Percentiles rank a stretch among this genome's conserved stretches.
phyloP scores from a whole-genome alignment of 1,140 invertebrate species.

The Aphaenogaster ashmeadi region DNA sequence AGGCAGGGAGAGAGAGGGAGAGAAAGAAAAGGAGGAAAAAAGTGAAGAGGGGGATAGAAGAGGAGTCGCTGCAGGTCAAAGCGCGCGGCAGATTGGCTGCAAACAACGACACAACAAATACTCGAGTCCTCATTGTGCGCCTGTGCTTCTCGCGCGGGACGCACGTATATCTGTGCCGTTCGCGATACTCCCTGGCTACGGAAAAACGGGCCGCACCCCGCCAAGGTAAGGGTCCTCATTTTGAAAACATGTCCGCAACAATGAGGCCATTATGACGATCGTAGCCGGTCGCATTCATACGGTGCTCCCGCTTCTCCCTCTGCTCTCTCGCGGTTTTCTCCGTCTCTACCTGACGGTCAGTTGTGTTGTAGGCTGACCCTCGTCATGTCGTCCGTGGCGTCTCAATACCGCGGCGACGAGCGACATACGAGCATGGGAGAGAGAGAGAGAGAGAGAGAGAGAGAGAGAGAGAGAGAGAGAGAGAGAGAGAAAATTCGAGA shows the following conservation, averaged over 20 bases:
- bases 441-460: slow-evolving; percentile 36
- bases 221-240: slow-evolving; percentile 80
- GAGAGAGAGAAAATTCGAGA: slow-evolving; percentile 3
- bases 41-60: slow-evolving; percentile 50
- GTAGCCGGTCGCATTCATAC: slow-evolving; percentile 74
- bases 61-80: slow-evolving; percentile 75
- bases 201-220: slow-evolving; percentile 26
- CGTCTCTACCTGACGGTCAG: slow-evolving; percentile 81
- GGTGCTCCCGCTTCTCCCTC: slow-evolving; percentile 65
- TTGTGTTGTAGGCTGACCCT: slow-evolving; percentile 81
- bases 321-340: slow-evolving; percentile 55
- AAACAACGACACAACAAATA: slow-evolving; percentile 87
- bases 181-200: slow-evolving; percentile 25
- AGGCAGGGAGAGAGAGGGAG: slow-evolving; percentile 20
- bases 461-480: slow-evolving; percentile 39
- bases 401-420: slow-evolving; percentile 80
- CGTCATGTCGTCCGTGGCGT: slow-evolving; percentile 84
- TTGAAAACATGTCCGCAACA: slow-evolving; percentile 87
- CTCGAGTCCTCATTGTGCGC: slow-evolving; percentile 83
- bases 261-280: slow-evolving; percentile 86
- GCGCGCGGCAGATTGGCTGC: slow-evolving; percentile 82
- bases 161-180: slow-evolving; percentile 64
- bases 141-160: slow-evolving; percentile 71
- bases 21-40: slow-evolving; percentile 46
- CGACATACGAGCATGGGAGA: background rate